Evolutionary conservation across 2,113 vertebrate species (phyloP).

Genomic region (Sturnira hondurensis): DNA sequence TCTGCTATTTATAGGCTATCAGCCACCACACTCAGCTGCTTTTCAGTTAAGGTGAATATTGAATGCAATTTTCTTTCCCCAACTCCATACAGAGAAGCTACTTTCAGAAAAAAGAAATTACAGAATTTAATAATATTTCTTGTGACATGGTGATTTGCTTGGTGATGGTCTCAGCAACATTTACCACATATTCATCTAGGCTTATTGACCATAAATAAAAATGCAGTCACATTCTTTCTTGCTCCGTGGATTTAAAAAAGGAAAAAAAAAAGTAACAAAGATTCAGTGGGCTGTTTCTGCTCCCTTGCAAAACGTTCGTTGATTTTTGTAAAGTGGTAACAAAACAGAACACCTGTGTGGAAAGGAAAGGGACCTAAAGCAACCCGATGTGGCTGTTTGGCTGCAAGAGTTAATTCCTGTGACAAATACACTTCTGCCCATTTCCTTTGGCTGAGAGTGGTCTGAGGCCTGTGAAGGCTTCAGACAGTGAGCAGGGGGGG

Average conservation of each 20-base stretch:
- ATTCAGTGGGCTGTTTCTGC: background rate
- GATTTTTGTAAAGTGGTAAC: slow-evolving; percentile 47
- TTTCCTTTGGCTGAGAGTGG: slow-evolving; percentile 35
- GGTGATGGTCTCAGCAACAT: slow-evolving; percentile 28
- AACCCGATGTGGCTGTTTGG: background rate
- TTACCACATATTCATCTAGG: slow-evolving; percentile 45
- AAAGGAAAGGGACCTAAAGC: background rate
- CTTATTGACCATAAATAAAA: slow-evolving; percentile 67
- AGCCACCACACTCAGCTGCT: slow-evolving; percentile 63
- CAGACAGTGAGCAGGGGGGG: background rate
- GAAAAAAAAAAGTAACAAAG: background rate
- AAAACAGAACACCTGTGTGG: slow-evolving; percentile 6
- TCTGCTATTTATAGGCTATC: slow-evolving; percentile 68
- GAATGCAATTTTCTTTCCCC: slow-evolving; percentile 72
- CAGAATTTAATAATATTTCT: slow-evolving; percentile 71
- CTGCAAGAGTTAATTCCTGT: slow-evolving; percentile 56
- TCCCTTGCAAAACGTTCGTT: slow-evolving; percentile 15
- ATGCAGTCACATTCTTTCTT: slow-evolving; percentile 47
- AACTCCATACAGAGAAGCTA: slow-evolving; percentile 58
- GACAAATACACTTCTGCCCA: slow-evolving; percentile 36
- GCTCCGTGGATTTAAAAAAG: background rate
- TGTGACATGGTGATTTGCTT: slow-evolving; percentile 65
- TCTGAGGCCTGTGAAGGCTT: slow-evolving; percentile 34
- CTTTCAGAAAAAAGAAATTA: slow-evolving; percentile 70
- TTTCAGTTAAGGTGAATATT: slow-evolving; percentile 69